Evolutionary conservation across 2,113 vertebrate genomes (phyloP).

Genomic region (Meles meles): DNA sequence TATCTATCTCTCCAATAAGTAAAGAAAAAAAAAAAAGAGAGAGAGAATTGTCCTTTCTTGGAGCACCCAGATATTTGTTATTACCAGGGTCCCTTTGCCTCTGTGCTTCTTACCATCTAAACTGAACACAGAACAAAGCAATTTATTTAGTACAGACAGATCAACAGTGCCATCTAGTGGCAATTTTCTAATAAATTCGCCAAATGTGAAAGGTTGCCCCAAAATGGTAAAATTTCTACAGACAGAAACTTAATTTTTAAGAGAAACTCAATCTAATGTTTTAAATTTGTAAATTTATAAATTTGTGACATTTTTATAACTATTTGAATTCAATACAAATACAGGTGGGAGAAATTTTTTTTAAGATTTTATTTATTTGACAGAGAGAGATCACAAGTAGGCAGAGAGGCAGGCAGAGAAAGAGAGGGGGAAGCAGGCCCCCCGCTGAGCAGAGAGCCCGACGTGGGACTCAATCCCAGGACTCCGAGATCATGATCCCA

Average conservation of each 20-base stretch:
- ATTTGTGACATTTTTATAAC: not conserved
- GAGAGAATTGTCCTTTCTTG: not conserved
- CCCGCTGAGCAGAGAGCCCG: too few species aligned
- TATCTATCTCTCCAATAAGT: too few species aligned
- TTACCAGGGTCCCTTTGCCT: not conserved
- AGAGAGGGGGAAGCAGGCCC: too few species aligned
- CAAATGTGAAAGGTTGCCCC: not conserved
- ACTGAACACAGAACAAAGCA: not conserved
- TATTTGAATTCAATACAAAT: not conserved
- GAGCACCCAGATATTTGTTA: not conserved
- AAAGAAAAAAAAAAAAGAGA: too few species aligned
- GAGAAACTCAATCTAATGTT: not conserved
- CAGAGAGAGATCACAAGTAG: too few species aligned
- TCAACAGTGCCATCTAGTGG: conserved; percentile 56
- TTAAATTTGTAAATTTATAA: not conserved
- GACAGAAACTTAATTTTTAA: not conserved
- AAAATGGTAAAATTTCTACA: not conserved
- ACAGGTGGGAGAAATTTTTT: not conserved
- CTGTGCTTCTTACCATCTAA: not conserved
- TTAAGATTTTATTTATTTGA: too few species aligned
- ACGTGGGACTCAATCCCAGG: too few species aligned
- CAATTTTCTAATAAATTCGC: not conserved
- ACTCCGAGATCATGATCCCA: too few species aligned
- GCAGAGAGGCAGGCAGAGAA: too few species aligned
- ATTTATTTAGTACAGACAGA: not conserved